Base-by-base conservation (phyloP, 1,140 invertebrate genomes). In the Gryon sp. region DNA sequence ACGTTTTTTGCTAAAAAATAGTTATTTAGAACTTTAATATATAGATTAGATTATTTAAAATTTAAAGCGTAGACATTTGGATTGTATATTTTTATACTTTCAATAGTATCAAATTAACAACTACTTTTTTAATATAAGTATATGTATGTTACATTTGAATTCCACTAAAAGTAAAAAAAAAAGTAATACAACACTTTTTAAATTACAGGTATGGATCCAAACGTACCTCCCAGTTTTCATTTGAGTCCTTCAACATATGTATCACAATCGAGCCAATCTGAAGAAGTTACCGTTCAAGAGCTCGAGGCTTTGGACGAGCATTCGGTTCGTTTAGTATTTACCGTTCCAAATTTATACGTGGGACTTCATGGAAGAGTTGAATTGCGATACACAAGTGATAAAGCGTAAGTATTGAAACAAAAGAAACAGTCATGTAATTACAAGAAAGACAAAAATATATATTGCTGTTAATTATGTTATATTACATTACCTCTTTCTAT, bases 301-400 rank as follows among this genome's bases (percentile, higher is more conserved):
- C 73, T 95, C 53, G 92, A 95, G 86, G 91, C 95, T 8, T 88
- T 96, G 19, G 94, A 96, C 75, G 91, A 94, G 0, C 92, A 92
- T 18, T 94, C 93, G 26, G 92, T 96, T 1, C 92, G 94, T 69
- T 90, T 97, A 59, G 90, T 95, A 1, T 96, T 97, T 83, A 93
- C 92, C 4, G 92, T 97, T 7, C 95, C 96, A 0, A 87, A 91
- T 20, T 89, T 96, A 0, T 91, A 95, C 69, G 94, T 97, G n/a
- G 95, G 95, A 36, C 89, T 96, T 19, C 93, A 95, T 80, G 95
- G 95, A 48, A 91, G 94, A 62, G 93, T 96, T 1, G 94, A 96
- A 86, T 87, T 96, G 53, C 90, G 94, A 78, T 97, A 96, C 80
- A 95, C 95, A 4, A 92, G 86, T 14, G 90, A 95, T 80, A 91